These are phyloP conservation scores for Scopus umbretta DNA, from an alignment of 2,113 vertebrate species.

Conservation along the genomic window DNA sequence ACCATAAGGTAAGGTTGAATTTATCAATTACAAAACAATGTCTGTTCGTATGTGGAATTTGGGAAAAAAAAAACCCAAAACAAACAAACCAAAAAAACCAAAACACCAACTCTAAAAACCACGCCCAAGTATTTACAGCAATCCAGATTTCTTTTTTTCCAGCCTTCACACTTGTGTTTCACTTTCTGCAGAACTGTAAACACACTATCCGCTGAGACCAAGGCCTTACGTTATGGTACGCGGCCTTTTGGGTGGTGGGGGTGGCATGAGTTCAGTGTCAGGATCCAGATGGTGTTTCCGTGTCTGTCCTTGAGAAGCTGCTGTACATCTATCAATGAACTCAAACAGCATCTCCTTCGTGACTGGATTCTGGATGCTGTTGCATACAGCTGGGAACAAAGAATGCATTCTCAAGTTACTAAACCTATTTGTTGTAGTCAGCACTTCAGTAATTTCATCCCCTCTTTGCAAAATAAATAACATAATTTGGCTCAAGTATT, in stretches of 20 bases:
- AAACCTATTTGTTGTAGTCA: background rate
- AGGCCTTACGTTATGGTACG: conserved; percentile 73
- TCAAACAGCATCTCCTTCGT: conserved; percentile 95
- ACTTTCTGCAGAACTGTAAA: conserved; percentile 55
- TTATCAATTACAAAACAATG: conserved; percentile 57
- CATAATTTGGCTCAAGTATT: background rate
- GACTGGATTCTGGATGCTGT: conserved; percentile 93
- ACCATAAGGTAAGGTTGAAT: conserved; percentile 61
- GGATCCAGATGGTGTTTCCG: conserved; percentile 85
- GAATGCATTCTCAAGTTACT: background rate
- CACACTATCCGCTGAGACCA: background rate
- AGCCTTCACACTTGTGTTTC: background rate
- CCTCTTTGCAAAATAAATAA: background rate
- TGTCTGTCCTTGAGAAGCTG: conserved; percentile 76
- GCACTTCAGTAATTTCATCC: background rate
- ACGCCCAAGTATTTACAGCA: conserved; percentile 63
- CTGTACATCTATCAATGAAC: conserved; percentile 85
- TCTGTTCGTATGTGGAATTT: conserved; percentile 52
- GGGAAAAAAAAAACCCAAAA: background rate
- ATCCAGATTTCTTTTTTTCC: conserved; percentile 15
- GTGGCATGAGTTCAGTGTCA: conserved; percentile 93
- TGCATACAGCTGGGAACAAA: conserved; percentile 87
- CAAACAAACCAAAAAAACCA: background rate
- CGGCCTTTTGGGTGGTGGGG: conserved; percentile 90
- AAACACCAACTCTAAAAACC: background rate